Percentiles rank a stretch among this genome's conserved stretches.
phyloP scores from a whole-genome alignment of 2,113 vertebrate species.

The Rafetus swinhoei region DNA sequence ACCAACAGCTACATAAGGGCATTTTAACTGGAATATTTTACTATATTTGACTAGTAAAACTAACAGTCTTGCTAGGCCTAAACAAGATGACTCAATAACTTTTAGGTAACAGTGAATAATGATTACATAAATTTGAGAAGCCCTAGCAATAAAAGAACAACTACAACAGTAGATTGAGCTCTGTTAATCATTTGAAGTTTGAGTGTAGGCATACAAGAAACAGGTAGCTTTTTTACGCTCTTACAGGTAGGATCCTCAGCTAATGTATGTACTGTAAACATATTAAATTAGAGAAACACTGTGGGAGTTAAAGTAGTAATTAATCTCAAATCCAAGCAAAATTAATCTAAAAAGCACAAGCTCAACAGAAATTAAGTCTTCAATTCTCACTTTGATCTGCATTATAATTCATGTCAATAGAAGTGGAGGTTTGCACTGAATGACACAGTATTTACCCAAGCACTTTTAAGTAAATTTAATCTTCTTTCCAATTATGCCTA shows the following conservation, averaged over 20 bases:
- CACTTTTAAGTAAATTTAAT: slow-evolving; percentile 12
- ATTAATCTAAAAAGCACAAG: background rate
- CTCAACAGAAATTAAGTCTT: background rate
- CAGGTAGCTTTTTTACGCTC: background rate
- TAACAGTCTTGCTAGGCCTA: background rate
- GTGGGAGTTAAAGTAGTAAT: background rate
- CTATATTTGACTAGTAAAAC: background rate
- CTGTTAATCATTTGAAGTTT: rapidly evolving
- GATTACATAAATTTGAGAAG: background rate
- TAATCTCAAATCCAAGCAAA: background rate
- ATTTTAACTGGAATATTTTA: background rate
- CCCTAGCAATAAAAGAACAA: background rate
- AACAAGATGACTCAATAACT: background rate
- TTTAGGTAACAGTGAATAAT: background rate
- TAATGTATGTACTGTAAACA: background rate
- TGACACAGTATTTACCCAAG: background rate
- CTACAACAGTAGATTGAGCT: background rate
- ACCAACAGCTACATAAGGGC: background rate
- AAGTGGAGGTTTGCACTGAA: background rate
- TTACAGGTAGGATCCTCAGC: background rate
- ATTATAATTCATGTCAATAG: background rate
- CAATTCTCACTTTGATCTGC: background rate
- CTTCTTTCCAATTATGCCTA: slow-evolving; percentile 41
- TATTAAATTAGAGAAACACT: background rate
- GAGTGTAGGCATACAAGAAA: background rate